phyloP scores from a whole-genome alignment of 2,797 vertebrate species.

The Chromis chromis region DNA sequence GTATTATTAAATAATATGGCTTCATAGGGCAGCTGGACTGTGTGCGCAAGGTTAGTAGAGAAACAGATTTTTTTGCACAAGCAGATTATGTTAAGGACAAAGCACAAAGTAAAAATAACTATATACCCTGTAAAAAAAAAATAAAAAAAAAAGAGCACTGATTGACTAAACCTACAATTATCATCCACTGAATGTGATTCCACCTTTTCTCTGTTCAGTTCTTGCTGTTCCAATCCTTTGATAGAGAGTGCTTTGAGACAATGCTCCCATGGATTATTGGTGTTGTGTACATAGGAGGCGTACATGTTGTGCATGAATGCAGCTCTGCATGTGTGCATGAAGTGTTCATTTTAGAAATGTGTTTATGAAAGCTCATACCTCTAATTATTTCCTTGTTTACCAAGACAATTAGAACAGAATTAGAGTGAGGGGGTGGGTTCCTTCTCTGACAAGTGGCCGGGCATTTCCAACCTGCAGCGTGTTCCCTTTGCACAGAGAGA shows the following conservation, averaged over 20 bases:
- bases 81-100: conserved; percentile 5
- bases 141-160: not conserved
- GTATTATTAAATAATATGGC: not conserved
- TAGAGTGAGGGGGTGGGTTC: conserved; percentile 23
- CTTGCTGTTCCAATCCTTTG: conserved; percentile 24
- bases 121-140: not conserved
- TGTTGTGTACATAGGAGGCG: not conserved
- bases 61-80: not conserved
- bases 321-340: not conserved
- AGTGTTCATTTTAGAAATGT: conserved; percentile 19
- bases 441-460: conserved; percentile 35
- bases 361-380: conserved; percentile 47
- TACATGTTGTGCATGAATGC: not conserved
- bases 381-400: conserved; percentile 70
- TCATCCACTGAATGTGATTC: conserved; percentile 22
- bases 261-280: conserved; percentile 17
- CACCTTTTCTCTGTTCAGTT: conserved; percentile 4
- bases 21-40: not conserved
- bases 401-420: conserved; percentile 54
- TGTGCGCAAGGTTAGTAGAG: not conserved
- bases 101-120: not conserved
- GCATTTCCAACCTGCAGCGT: conserved; percentile 40
- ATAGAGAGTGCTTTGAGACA: conserved; percentile 15
- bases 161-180: conserved; percentile 29
- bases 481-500: conserved; percentile 16